These are phyloP conservation scores for Rhegmatorhina hoffmannsi DNA, from an alignment of 2,113 vertebrate species.

Conservation along the genomic window DNA sequence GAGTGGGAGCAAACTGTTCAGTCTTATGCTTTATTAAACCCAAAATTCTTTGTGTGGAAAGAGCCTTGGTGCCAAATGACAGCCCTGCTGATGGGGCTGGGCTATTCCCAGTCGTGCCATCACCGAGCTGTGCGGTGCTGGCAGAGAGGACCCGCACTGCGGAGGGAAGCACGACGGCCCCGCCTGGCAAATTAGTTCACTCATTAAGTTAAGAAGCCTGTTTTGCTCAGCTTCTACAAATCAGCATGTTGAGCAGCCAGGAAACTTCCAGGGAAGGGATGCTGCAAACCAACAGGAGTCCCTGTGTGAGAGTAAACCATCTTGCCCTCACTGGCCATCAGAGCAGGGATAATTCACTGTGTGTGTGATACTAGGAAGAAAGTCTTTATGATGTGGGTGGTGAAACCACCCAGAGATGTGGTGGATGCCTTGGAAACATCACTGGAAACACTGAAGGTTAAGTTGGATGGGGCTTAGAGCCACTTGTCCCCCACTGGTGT, in stretches of 20 bases:
- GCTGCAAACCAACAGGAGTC: background rate
- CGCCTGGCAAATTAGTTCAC: background rate
- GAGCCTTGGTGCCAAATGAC: conserved; percentile 17
- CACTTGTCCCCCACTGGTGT: background rate
- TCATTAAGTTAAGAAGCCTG: background rate
- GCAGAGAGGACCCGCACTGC: background rate
- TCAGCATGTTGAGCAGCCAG: background rate
- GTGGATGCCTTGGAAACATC: background rate
- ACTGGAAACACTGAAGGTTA: no score
- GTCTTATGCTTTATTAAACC: conserved; percentile 44
- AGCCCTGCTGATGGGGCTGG: background rate
- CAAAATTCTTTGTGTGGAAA: background rate
- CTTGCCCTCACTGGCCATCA: fast-evolving
- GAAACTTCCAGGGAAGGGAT: background rate
- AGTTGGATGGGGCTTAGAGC: background rate
- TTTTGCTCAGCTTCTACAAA: background rate
- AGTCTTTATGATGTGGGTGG: background rate
- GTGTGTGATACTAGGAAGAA: fast-evolving
- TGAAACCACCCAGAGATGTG: background rate
- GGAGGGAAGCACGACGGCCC: background rate
- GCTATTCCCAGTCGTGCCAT: background rate
- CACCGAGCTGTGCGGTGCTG: background rate
- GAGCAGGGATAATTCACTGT: background rate
- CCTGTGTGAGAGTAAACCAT: background rate
- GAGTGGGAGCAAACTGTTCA: conserved; percentile 34